These are phyloP conservation scores for Anolis sagrei DNA, from an alignment of 2,113 vertebrate genomes.

Conservation along the genomic window DNA sequence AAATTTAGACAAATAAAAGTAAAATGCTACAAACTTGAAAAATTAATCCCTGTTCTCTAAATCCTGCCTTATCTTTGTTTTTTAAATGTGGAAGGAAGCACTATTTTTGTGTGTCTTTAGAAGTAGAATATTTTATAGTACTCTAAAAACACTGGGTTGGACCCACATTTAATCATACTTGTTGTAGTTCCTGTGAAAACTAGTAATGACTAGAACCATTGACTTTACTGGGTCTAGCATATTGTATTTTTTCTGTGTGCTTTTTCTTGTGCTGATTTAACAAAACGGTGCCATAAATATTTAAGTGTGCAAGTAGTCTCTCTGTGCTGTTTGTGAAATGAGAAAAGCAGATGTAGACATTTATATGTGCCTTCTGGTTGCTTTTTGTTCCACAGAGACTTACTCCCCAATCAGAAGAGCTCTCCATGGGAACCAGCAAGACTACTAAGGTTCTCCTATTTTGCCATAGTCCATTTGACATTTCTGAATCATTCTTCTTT, in stretches of 20 bases:
- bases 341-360: constrained; percentile 53
- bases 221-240: neutral
- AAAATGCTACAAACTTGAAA: neutral
- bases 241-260: neutral
- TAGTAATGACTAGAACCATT: neutral
- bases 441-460: constrained; percentile 89
- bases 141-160: neutral
- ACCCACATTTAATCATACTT: neutral
- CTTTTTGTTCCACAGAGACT: constrained; percentile 89
- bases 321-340: constrained; percentile 23
- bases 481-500: constrained; percentile 69
- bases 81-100: neutral
- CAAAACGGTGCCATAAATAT: constrained; percentile 51
- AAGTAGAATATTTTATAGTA: neutral
- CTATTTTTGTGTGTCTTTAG: neutral
- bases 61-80: neutral
- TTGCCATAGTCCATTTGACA: constrained; percentile 70
- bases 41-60: neutral
- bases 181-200: neutral
- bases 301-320: constrained; percentile 17
- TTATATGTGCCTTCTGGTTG: constrained; percentile 85
- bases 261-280: constrained; percentile 38
- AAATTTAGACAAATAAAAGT: neutral
- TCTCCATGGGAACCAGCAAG: constrained; percentile 85
- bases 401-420: constrained; percentile 79